Evolutionary conservation across 2,113 vertebrate genomes (phyloP), one percentile per base, ranked within the genome.

Genomic region (Pteronura brasiliensis): DNA sequence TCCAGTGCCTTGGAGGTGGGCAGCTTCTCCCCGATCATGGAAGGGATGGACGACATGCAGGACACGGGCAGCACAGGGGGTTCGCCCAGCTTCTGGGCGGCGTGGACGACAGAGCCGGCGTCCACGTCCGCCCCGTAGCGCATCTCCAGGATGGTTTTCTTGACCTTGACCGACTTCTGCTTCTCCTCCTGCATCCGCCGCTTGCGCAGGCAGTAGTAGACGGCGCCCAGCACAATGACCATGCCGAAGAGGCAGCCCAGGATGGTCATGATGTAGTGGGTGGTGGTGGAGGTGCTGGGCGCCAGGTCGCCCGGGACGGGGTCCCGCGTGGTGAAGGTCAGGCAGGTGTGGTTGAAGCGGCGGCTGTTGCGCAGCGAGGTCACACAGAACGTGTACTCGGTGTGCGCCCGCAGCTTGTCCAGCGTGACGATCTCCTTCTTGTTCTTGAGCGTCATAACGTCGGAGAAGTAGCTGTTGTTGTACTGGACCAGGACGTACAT

Each of bases 251-350:
- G 99, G 96, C 99, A 99, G 95, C 99, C 99, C 96, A 99, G 98
- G 96, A 99, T 99, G 94, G 99, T 99, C 99, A 99, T 99, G 97
- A 99, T 99, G 98, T 99, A 99, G 98, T 99, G 99, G 0, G 99
- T 99, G 63, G 99, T 99, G 93, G 99, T 99, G 95, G 99, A 99
- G 42, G 99, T 99, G 97, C 98, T 99, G 94, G 99, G 98, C 34
- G 90, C 98, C 69, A 98, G 98, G 86, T 99, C 99, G 23, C 99
- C 99, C 0, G 98, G 98, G 5, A 99, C 99, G 10, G 98, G 98
- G 88, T 99, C 99, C 27, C 99, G 98, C 0, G 99, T 99, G 87
- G 99, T 99, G 93, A 99, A 99, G 49, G 99, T 99, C 94, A 99
- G 97, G 93, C 99, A 99, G 80, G 99, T 99, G 98, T 99, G 99